Evolutionary conservation across 2,888 invertebrate species (phyloP), one percentile per base, ranked within the genome.

Genomic region (Melanotus villosus): DNA sequence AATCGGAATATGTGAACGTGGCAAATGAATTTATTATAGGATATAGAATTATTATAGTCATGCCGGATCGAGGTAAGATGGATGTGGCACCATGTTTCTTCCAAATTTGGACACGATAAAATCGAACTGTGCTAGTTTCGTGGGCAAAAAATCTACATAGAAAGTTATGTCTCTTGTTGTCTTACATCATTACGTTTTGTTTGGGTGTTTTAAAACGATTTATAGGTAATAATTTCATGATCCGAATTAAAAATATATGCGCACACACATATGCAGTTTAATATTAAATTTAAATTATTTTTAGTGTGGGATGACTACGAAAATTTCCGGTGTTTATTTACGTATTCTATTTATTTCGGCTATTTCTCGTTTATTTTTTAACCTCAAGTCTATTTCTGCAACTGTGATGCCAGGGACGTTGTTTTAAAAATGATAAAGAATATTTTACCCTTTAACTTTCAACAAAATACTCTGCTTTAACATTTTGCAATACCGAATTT

Each of bases 51-150:
- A n/a, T 41, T 58, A 56, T 56, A 43, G 41, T 36, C 38, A 21
- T 19, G 58, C 23, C 36, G 21, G 43, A 14, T 58, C 38, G 41
- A 41, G 52, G 26, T n/a, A 43, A 30, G 52, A 52, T 52, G 52
- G 34, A 52, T 32, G 52, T 52, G 32, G 52, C 16, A 30, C 21
- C 16, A 16, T 30, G 38, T 43, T 65, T 58, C 50, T 36, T 58
- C 60, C 67, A 67, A 67, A 67, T 67, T 67, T 60, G 67, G 67
- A 7, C 36, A 50, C 41, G 65, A 65, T 65, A 65, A 57, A 23
- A 47, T 65, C 57, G 38, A 34, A 57, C 14, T 58, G 65, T 58
- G 38, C 65, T 58, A 56, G 57, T 45, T 65, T 57, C n/a, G 38
- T 43, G 16, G 26, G 12, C 23, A 16, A 57, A 56, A n/a, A 56